Base-by-base conservation (phyloP, 2,113 vertebrate genomes). In the Calidris pugnax region DNA sequence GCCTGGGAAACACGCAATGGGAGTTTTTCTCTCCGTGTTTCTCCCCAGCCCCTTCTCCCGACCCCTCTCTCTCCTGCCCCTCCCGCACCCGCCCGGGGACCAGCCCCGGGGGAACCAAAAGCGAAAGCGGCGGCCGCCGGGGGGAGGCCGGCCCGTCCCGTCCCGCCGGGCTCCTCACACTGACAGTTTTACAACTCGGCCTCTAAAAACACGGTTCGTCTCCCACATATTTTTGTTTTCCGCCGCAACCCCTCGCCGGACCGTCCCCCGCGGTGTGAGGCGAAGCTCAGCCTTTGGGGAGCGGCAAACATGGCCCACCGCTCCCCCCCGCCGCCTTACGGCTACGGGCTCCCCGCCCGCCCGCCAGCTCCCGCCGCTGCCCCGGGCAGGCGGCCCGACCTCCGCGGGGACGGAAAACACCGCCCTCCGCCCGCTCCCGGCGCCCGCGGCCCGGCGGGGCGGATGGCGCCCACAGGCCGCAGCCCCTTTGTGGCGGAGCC, bases 251-350 rank as follows among this genome's bases (percentile, higher is more conserved):
- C 55, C 3, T 0, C 43, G 5, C 64, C 2, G 27, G 56, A 10
- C 79, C 59, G 4, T 1, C 13, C 14, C 0, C 71, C 35, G 4
- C 47, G 3, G 32, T 4, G 15, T 1, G 1, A 10, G 23, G 43
- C 87, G 33, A 13, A 82, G 12, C 32, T 1, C 4, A 24, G 28
- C 9, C 32, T 28, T 7, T 0, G 4, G 15, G 41, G 32, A 21
- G 74, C 86, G 48, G 73, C 56, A 7, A 14, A n/a, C 77, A 4
- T 0, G 32, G 77, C 67, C 4, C 69, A 3, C 32, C 12, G 17
- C 24, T 7, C 43, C 5, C 6, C 2, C 47, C 53, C 55, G 4
- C 39, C 10, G 12, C 12, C 7, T 0, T 11, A 33, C 35, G 12
- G 0, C 28, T 5, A 4, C 30, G 45, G 69, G 56, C 19, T 5